These are phyloP conservation scores for Rotaria sp. DNA, from an alignment of 2,888 invertebrate species.

Conservation along the genomic window DNA sequence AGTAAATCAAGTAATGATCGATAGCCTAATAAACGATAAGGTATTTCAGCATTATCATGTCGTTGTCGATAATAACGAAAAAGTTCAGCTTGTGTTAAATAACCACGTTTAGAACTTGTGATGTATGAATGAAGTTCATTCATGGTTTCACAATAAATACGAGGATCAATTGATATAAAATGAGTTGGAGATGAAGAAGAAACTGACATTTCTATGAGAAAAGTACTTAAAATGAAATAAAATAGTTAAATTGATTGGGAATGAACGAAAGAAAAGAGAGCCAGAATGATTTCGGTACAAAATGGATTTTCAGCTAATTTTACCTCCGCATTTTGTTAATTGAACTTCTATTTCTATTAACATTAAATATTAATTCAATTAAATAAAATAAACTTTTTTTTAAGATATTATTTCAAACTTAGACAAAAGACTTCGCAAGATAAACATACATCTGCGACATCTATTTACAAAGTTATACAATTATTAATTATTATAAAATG, in stretches of 20 bases:
- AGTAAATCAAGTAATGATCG: conserved; percentile 21
- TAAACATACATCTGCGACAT: not conserved
- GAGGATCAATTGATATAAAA: not conserved
- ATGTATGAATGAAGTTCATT: conserved; percentile 1
- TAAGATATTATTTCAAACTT: not conserved
- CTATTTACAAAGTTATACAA: no score
- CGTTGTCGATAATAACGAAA: conserved; percentile 14
- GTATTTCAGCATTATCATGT: not conserved
- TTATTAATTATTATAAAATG: no score
- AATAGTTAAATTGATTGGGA: not conserved
- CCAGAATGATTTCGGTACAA: not conserved
- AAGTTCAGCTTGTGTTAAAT: not conserved
- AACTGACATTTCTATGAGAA: not conserved
- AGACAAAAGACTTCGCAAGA: not conserved
- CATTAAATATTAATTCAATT: not conserved
- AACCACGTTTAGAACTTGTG: not conserved
- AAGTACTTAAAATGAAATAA: not conserved
- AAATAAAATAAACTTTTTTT: no score
- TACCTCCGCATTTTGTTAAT: not conserved
- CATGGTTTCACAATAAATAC: conserved; percentile 13
- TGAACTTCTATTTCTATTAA: not conserved
- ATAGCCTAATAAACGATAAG: conserved; percentile 5
- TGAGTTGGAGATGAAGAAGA: not conserved
- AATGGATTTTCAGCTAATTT: not conserved
- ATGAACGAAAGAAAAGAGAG: not conserved